Conservation (phyloP, 2,113 vertebrate species). For the Poeciliopsis turrubarensis region DNA sequence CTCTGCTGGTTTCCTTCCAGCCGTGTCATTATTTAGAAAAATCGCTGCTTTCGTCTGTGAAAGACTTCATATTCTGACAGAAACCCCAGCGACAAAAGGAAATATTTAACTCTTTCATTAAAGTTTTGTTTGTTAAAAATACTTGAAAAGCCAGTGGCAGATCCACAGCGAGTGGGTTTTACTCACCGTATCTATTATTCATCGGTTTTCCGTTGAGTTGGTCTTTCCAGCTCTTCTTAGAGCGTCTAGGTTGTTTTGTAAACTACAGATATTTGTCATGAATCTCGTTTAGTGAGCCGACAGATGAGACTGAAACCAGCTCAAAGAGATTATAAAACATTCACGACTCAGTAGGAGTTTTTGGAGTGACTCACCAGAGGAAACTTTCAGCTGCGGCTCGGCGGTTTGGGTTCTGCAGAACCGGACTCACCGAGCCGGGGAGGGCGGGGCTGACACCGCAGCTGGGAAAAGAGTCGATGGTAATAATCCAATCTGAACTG, state of each 20-base stretch:
- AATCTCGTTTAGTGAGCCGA: not conserved
- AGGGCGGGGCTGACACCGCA: not conserved
- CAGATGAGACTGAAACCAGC: not conserved
- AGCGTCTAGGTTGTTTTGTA: not conserved
- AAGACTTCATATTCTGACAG: not conserved
- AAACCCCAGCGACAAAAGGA: not conserved
- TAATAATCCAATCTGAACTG: too few species aligned
- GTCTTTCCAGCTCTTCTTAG: not conserved
- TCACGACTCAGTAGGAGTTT: not conserved
- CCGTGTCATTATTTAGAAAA: not conserved
- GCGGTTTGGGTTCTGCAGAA: not conserved
- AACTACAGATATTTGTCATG: not conserved
- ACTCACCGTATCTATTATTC: not conserved
- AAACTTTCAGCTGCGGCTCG: not conserved
- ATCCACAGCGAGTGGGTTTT: not conserved
- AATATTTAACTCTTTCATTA: not conserved
- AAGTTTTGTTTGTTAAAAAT: not conserved
- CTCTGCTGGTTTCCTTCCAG: slow-evolving; percentile 15
- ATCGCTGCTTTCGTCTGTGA: not conserved
- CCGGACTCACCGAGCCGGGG: not conserved
- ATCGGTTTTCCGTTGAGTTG: not conserved
- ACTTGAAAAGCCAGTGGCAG: not conserved
- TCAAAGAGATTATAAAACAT: not conserved
- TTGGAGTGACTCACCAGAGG: slow-evolving; percentile 12
- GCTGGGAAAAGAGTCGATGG: too few species aligned